These are phyloP conservation scores for Antheraea pernyi DNA, from an alignment of 1,140 invertebrate species.

Conservation along the genomic window DNA sequence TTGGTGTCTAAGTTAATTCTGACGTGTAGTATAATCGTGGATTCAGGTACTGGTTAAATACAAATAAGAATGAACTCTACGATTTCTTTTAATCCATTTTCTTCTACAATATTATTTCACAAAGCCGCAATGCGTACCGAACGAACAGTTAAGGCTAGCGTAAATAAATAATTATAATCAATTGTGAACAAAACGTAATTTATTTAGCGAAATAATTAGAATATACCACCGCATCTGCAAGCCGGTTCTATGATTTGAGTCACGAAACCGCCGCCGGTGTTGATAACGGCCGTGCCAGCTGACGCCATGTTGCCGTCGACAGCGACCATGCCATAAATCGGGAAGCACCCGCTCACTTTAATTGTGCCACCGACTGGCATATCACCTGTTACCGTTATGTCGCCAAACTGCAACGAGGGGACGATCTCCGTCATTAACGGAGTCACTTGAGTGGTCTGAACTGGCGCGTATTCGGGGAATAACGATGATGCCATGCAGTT, in stretches of 20 bases:
- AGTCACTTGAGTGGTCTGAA: slow-evolving; percentile 29
- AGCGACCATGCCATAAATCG: slow-evolving; percentile 55
- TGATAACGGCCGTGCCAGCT: slow-evolving; percentile 42
- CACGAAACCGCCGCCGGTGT: slow-evolving; percentile 32
- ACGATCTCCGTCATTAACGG: slow-evolving; percentile 54
- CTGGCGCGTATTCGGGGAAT: slow-evolving; percentile 10
- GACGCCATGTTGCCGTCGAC: slow-evolving; percentile 59
- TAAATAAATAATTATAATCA: slow-evolving; percentile 5
- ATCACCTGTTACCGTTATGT: slow-evolving; percentile 54
- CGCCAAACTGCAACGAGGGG: slow-evolving; percentile 56
- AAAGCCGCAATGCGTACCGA: too few relatives aligned
- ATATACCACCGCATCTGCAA: slow-evolving; percentile 20
- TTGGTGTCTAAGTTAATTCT: too few relatives aligned
- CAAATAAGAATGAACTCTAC: too few relatives aligned
- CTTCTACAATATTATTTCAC: too few relatives aligned
- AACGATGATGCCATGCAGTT: background rate
- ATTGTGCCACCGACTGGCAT: slow-evolving; percentile 61
- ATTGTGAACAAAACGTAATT: background rate
- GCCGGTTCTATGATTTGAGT: slow-evolving; percentile 39
- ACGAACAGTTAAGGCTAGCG: too few relatives aligned
- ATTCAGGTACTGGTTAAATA: too few relatives aligned
- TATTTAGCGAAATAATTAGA: background rate
- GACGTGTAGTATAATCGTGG: too few relatives aligned
- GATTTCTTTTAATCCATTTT: too few relatives aligned
- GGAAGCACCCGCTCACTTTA: slow-evolving; percentile 62